Evolutionary conservation across 64 coral and sea anemone genomes (phyloP).

Genomic region (Anthopleura sola): DNA sequence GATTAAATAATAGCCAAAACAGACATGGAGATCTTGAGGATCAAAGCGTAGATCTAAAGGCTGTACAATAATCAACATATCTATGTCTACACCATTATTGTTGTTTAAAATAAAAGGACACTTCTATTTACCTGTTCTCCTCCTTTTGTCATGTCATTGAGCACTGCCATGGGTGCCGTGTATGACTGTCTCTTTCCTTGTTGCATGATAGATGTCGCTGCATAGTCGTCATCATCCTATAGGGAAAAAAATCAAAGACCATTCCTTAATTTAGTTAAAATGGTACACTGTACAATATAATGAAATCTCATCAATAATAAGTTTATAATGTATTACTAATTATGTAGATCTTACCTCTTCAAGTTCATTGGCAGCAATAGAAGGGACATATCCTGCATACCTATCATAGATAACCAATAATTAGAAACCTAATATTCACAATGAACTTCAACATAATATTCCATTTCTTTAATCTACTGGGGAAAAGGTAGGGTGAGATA

Average conservation of each 20-base stretch:
- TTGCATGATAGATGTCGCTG: constrained; percentile 59
- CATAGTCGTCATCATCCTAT: constrained; percentile 99
- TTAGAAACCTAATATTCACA: not conserved
- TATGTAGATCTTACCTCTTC: constrained; percentile 61
- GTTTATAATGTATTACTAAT: not conserved
- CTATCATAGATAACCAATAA: constrained; percentile 30
- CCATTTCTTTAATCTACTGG: too few relatives aligned
- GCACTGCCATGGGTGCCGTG: constrained; percentile 79
- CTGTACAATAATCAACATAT: too few relatives aligned
- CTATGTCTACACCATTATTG: too few relatives aligned
- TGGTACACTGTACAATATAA: not conserved
- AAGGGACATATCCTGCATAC: constrained; percentile 90
- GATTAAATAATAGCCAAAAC: too few relatives aligned
- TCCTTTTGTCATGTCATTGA: constrained; percentile 74
- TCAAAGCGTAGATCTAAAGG: too few relatives aligned
- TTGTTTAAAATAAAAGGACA: too few relatives aligned
- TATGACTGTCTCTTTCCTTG: constrained; percentile 67
- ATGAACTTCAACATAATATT: too few relatives aligned
- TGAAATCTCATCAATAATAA: not conserved
- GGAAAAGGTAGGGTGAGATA: too few relatives aligned
- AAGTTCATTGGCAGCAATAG: constrained; percentile 94
- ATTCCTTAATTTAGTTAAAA: too few relatives aligned
- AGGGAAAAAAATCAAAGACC: not conserved
- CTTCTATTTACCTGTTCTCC: constrained; percentile 62
- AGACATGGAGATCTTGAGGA: too few relatives aligned